Percentiles rank a stretch among this genome's conserved stretches.
Evolutionary conservation across 1,140 invertebrate species (phyloP).

Genomic region (Whitmania pigra): DNA sequence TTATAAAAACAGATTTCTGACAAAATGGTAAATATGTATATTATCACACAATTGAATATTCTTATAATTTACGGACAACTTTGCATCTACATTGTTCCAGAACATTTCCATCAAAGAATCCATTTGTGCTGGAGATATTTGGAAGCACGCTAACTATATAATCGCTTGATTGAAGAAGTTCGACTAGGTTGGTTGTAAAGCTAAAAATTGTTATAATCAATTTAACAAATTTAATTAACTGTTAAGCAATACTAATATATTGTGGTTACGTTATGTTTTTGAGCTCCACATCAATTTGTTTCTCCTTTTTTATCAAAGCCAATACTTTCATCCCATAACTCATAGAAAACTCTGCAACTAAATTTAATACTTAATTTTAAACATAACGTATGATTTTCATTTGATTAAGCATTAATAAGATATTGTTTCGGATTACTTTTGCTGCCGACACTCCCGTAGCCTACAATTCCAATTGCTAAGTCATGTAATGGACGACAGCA

Average conservation of each 20-base stretch:
- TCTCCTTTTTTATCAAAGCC: no score
- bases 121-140: slow-evolving; percentile 44
- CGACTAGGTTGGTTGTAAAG: not conserved
- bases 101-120: slow-evolving; percentile 44
- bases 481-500: not conserved
- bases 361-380: no score
- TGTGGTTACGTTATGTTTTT: no score
- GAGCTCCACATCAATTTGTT: no score
- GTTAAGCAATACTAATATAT: no score
- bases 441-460: not conserved
- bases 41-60: slow-evolving; percentile 24
- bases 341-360: no score
- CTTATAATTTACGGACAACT: slow-evolving; percentile 24
- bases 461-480: not conserved
- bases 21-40: not conserved
- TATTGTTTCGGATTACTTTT: not conserved
- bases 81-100: slow-evolving; percentile 41
- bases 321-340: no score
- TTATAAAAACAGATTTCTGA: slow-evolving; percentile 45
- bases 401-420: no score
- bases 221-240: no score
- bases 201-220: no score
- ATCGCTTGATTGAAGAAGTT: not conserved
- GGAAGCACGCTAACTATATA: slow-evolving; percentile 42
- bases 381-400: no score